Percentiles rank a stretch among this genome's conserved stretches.
Evolutionary conservation across 2,113 vertebrate genomes (phyloP).

Genomic region (Xenopus laevis): DNA sequence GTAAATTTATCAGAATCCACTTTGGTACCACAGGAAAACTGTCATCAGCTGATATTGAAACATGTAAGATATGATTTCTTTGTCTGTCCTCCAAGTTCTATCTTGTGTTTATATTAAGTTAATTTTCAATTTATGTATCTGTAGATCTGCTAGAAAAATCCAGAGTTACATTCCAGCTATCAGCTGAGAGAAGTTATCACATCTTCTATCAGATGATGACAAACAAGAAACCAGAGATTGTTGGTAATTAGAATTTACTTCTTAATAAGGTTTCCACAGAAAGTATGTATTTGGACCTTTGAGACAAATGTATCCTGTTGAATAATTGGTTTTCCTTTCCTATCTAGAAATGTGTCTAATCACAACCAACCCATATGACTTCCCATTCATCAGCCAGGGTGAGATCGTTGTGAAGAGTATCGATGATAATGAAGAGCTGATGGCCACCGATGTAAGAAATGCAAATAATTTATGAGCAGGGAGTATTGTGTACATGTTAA

Average conservation of each 20-base stretch:
- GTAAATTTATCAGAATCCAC: conserved; percentile 93
- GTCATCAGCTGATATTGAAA: conserved; percentile 91
- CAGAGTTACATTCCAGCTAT: conserved; percentile 75
- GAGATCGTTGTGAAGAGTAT: conserved; percentile 78
- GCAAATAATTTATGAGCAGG: neutral
- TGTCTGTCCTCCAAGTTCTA: neutral
- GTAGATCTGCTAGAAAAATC: conserved; percentile 76
- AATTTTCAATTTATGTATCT: conserved; percentile 3
- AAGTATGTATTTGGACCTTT: neutral
- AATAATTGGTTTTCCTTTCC: neutral
- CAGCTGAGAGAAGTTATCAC: conserved; percentile 76
- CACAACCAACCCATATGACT: conserved; percentile 83
- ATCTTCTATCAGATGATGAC: conserved; percentile 80
- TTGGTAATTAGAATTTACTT: conserved; percentile 62
- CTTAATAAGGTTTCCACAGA: neutral
- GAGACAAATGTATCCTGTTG: neutral
- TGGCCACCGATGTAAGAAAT: conserved; percentile 73
- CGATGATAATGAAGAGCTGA: conserved; percentile 71
- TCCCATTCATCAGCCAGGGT: conserved; percentile 67
- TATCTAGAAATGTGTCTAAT: conserved; percentile 79
- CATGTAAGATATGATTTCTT: conserved; percentile 68
- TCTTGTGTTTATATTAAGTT: neutral
- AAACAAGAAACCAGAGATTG: conserved; percentile 76
- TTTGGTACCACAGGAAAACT: conserved; percentile 86
- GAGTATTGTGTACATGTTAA: neutral